These are phyloP conservation scores for Neodiprion fabricii DNA, from an alignment of 1,140 invertebrate species.

Conservation along the genomic window DNA sequence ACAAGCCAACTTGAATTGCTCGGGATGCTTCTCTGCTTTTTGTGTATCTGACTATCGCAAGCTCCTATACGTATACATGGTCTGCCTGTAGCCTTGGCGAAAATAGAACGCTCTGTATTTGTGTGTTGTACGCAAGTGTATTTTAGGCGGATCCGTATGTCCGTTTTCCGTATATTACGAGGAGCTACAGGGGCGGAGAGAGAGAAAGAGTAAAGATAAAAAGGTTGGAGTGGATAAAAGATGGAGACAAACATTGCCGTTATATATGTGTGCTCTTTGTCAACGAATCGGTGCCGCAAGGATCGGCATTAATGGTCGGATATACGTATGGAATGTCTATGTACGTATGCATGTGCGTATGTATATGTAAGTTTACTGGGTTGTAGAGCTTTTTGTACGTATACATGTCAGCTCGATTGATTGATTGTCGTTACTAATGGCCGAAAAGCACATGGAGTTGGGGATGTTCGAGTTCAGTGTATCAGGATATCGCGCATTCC, in stretches of 20 bases:
- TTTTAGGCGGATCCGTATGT: too few species aligned
- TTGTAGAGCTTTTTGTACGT: neutral
- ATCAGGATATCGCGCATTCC: neutral
- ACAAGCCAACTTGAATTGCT: too few species aligned
- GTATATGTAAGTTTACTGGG: too few species aligned
- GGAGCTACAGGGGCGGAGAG: neutral
- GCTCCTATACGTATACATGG: neutral
- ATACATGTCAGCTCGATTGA: neutral
- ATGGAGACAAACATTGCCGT: neutral
- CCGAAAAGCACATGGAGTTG: neutral
- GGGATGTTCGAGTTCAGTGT: neutral
- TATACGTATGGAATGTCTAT: neutral
- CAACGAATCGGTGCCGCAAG: neutral
- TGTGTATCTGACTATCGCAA: neutral
- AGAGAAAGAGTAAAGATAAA: neutral
- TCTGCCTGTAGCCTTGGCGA: neutral
- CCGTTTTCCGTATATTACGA: neutral
- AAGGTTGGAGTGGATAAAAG: neutral
- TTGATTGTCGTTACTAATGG: slow-evolving; percentile 3
- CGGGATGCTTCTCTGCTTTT: too few species aligned
- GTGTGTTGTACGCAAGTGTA: neutral
- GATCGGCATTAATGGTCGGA: neutral
- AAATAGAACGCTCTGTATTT: neutral
- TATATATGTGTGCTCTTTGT: neutral
- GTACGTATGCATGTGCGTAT: too few species aligned